Base-by-base conservation (phyloP, 2,797 vertebrate species). In the Buphagus erythrorhynchus region DNA sequence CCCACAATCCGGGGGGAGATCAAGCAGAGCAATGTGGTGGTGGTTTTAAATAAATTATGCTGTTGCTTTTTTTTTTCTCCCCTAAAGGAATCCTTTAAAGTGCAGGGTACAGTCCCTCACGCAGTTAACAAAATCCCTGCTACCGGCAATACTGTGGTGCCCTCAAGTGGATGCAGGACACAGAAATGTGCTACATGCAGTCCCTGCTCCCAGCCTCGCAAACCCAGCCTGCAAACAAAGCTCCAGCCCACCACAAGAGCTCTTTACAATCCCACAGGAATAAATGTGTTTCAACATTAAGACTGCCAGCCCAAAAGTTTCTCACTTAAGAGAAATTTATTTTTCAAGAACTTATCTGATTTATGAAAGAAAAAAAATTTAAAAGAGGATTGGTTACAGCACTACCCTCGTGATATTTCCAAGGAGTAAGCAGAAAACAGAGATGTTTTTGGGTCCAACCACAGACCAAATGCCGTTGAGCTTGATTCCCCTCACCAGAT, bases 131-230 rank as follows among this genome's bases (percentile, higher is more conserved):
- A n/a, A 48, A 61, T 7, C 16, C 28, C 36, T 18, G 16, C 71
- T n/a, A 10, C 36, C 2, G 0, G n/a, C 42, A 58, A 25, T 67
- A 0, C 75, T 20, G 11, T 74, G 58, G 81, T 96, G 95, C 90
- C 96, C 86, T 82, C 96, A 89, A 79, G 93, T 96, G 94, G 96
- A 80, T n/a, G 35, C 33, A 91, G 42, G 81, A 14, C 48, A 29
- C 82, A 28, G 36, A 49, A 35, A 40, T 0, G 6, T 14, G 18
- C 31, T 31, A 2, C 25, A n/a, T 16, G 46, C 15, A 0, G 12
- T 22, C 22, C 3, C 1, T 6, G 54, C 66, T 35, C 49, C 10
- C 15, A 9, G 48, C 33, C 49, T 55, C 11, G 1, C 66, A 25
- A 6, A 8, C 11, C 8, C 29, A 10, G 33, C 3, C 10, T 36